Evolutionary conservation across 1,140 invertebrate species (phyloP).

Genomic region (Ostrea edulis): DNA sequence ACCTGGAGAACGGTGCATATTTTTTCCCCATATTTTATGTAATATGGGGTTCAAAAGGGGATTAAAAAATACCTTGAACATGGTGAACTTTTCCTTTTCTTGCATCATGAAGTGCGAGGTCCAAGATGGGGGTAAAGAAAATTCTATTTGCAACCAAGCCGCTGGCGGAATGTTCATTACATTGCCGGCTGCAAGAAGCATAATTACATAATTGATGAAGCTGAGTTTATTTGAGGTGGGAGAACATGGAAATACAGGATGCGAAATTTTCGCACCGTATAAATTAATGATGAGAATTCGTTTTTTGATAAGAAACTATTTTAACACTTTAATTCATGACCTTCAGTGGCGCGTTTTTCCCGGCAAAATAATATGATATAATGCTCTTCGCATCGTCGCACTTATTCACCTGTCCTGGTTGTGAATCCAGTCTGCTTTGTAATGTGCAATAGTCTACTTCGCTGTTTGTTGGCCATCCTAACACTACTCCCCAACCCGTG

Average conservation of each 20-base stretch:
- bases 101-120: constrained; percentile 18
- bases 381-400: background rate
- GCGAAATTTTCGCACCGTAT: background rate
- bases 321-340: background rate
- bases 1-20: background rate
- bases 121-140: constrained; percentile 24
- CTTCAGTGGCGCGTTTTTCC: background rate
- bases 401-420: background rate
- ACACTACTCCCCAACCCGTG: background rate
- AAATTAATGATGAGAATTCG: too few relatives aligned
- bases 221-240: background rate
- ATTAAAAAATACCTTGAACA: constrained; percentile 25
- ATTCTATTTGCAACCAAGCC: background rate
- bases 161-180: background rate
- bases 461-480: background rate
- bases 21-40: background rate
- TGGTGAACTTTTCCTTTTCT: constrained; percentile 17
- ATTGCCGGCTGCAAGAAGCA: background rate
- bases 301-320: too few relatives aligned
- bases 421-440: background rate
- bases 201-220: background rate
- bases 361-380: background rate
- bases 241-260: too few relatives aligned
- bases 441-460: background rate
- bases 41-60: constrained; percentile 7